Conservation (phyloP, 2,888 invertebrate species). For the Pachycephus smyrnensis region DNA sequence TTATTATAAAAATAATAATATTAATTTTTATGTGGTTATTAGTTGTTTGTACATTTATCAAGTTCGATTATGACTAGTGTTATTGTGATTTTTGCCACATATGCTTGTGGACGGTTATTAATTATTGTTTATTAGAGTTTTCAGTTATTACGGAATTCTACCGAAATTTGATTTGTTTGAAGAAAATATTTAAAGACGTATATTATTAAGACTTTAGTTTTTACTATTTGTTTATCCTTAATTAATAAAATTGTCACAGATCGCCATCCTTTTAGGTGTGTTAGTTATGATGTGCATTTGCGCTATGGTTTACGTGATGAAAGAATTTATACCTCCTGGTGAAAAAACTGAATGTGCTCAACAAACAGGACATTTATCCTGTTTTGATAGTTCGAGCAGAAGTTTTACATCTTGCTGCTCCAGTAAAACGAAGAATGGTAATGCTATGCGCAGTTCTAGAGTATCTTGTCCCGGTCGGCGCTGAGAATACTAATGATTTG, state of each 20-base stretch:
- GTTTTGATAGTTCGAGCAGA: slow-evolving; percentile 26
- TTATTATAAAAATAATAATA: neutral
- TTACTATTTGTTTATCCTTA: neutral
- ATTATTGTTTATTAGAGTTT: neutral
- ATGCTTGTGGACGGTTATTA: neutral
- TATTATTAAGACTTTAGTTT: neutral
- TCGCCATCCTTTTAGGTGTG: slow-evolving; percentile 32
- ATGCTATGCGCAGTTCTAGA: slow-evolving; percentile 17
- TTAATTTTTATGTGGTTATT: neutral
- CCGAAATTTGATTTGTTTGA: neutral
- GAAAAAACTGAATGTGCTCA: slow-evolving; percentile 28
- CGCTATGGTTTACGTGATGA: slow-evolving; percentile 31
- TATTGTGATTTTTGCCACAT: neutral
- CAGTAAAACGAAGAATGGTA: slow-evolving; percentile 9
- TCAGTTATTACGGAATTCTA: neutral
- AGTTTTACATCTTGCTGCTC: slow-evolving; percentile 24
- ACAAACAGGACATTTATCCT: slow-evolving; percentile 25
- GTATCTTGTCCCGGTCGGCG: slow-evolving; percentile 21
- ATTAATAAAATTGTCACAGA: slow-evolving; percentile 19
- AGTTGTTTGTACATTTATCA: neutral
- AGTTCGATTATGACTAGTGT: neutral
- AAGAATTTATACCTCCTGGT: slow-evolving; percentile 28
- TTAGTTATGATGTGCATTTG: slow-evolving; percentile 33
- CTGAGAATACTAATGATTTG: neutral
- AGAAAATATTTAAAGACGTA: neutral